A percentile compares a stretch with the other conserved stretches of the same genome.
Conservation (phyloP, 2,888 invertebrate genomes). For the Cataglyphis albicans region DNA sequence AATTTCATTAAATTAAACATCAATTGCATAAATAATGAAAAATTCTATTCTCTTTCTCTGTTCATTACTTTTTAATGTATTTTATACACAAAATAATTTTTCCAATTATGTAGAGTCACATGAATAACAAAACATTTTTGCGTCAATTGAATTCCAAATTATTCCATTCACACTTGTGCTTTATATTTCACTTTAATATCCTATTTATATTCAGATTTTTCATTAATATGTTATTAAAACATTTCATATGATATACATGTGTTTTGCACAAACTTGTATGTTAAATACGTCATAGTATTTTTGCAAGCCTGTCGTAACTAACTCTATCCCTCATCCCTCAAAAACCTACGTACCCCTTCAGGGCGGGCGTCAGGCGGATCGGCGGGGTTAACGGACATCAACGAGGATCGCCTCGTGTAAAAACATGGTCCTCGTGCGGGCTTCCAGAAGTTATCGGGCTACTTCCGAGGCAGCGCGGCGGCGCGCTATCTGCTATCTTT, state of each 20-base stretch:
- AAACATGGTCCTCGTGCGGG: conserved; percentile 63
- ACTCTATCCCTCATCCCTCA: conserved; percentile 30
- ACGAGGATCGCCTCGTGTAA: conserved; percentile 42
- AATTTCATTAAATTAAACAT: conserved; percentile 15
- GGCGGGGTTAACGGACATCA: conserved; percentile 39
- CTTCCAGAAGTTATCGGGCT: conserved; percentile 75
- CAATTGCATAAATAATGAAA: not conserved
- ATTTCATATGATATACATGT: not conserved
- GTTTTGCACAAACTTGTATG: not conserved
- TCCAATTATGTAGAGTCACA: not conserved
- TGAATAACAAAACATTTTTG: not conserved
- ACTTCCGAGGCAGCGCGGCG: conserved; percentile 68
- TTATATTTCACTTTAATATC: not conserved
- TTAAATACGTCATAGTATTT: not conserved
- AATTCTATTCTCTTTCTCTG: not conserved
- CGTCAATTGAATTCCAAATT: not conserved
- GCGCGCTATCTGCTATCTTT: conserved; percentile 78
- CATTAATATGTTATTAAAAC: not conserved
- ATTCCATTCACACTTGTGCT: not conserved
- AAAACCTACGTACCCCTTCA: conserved; percentile 3
- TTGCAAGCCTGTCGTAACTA: not conserved
- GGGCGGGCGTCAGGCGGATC: conserved; percentile 1
- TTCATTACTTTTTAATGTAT: not conserved
- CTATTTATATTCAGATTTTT: not conserved
- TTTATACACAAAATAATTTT: not conserved